Conservation (phyloP, 1,140 invertebrate species). For the Cryptotermes secundus region DNA sequence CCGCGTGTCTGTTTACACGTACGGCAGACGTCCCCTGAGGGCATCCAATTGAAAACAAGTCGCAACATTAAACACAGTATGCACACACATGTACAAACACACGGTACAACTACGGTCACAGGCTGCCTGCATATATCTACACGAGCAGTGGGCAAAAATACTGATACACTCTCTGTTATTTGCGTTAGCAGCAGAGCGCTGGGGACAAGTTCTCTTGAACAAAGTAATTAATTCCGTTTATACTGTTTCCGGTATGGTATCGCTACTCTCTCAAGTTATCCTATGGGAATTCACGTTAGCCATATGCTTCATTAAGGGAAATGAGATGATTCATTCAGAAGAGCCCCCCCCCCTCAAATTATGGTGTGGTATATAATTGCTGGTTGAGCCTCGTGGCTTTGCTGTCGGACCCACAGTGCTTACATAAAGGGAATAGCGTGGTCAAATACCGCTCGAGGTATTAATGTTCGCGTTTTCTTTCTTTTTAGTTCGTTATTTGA, state of each 20-base stretch:
- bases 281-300: neutral
- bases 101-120: neutral
- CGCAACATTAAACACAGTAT: constrained; percentile 1
- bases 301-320: neutral
- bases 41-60: constrained; percentile 16
- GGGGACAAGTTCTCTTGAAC: neutral
- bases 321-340: neutral
- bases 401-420: too few species aligned
- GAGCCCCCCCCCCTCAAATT: too few species aligned
- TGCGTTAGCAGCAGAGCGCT: neutral
- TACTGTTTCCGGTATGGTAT: neutral
- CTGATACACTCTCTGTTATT: neutral
- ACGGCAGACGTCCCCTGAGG: neutral
- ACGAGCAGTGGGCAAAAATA: neutral
- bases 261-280: neutral
- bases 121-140: neutral
- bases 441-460: too few species aligned
- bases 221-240: neutral
- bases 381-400: too few species aligned
- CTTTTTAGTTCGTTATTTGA: too few species aligned
- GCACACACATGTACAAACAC: constrained; percentile 4
- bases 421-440: too few species aligned
- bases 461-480: too few species aligned
- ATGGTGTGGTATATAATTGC: too few species aligned
- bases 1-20: neutral